Percentiles rank a stretch among this genome's conserved stretches.
Conservation (phyloP, 2,113 vertebrate genomes). For the Hyla sarda region DNA sequence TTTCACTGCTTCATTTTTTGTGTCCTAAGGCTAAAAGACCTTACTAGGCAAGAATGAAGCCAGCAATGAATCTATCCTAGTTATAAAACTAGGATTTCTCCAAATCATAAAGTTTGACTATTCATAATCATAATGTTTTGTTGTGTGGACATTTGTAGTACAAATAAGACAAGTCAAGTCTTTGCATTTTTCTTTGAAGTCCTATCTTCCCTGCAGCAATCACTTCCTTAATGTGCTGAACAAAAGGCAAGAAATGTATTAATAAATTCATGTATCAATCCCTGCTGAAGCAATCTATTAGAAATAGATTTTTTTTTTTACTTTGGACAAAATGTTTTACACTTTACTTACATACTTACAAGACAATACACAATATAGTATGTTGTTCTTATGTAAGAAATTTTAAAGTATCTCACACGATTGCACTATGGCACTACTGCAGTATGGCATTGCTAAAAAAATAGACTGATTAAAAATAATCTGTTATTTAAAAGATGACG, state of each 20-base stretch:
- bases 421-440: no score
- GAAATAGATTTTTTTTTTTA: neutral
- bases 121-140: neutral
- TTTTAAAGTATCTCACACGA: neutral
- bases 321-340: slow-evolving; percentile 23
- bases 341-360: slow-evolving; percentile 23
- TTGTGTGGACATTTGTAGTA: neutral
- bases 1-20: neutral
- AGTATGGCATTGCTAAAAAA: neutral
- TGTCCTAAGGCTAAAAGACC: neutral
- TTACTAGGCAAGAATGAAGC: neutral
- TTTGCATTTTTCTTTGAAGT: neutral
- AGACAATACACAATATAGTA: neutral
- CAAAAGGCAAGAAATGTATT: neutral
- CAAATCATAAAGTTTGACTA: neutral
- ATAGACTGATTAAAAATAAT: neutral
- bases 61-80: neutral
- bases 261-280: neutral
- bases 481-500: neutral
- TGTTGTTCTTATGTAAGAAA: no score
- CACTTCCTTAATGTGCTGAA: neutral
- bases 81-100: neutral
- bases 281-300: neutral
- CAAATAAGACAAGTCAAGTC: neutral
- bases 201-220: neutral